Percentiles rank a stretch among this genome's conserved stretches.
phyloP scores from a whole-genome alignment of 2,888 invertebrate genomes.

The Seira musarum region DNA sequence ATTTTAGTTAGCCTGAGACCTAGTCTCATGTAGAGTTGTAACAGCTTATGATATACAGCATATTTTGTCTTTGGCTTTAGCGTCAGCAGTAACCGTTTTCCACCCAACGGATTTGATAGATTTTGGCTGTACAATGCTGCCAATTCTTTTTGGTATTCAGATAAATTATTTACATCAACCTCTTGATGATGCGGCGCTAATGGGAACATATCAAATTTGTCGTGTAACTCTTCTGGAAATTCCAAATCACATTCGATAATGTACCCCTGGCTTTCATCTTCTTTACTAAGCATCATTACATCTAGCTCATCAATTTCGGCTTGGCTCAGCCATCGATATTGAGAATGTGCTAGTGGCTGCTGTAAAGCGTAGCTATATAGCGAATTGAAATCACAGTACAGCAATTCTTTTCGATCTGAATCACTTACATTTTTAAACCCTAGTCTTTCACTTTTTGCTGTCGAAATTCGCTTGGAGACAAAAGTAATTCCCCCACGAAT shows the following conservation, averaged over 20 bases:
- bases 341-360: too few species aligned
- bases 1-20: constrained; percentile 1
- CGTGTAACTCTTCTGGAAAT: not conserved
- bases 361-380: too few species aligned
- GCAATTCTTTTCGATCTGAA: too few species aligned
- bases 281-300: too few species aligned
- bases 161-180: not conserved
- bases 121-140: not conserved
- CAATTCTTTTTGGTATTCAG: not conserved
- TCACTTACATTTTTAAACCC: too few species aligned
- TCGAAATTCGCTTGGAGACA: too few species aligned
- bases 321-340: too few species aligned
- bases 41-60: constrained; percentile 21
- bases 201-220: not conserved
- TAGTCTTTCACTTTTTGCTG: too few species aligned
- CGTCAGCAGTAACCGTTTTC: constrained; percentile 12
- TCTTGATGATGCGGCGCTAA: not conserved
- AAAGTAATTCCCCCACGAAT: too few species aligned
- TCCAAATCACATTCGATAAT: constrained; percentile 5
- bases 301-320: too few species aligned
- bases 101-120: not conserved
- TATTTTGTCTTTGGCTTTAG: not conserved
- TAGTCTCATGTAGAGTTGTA: constrained; percentile 4
- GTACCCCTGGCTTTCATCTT: too few species aligned
- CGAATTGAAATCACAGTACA: too few species aligned